phyloP scores from a whole-genome alignment of 2,113 vertebrate species.

The Corapipo altera region DNA sequence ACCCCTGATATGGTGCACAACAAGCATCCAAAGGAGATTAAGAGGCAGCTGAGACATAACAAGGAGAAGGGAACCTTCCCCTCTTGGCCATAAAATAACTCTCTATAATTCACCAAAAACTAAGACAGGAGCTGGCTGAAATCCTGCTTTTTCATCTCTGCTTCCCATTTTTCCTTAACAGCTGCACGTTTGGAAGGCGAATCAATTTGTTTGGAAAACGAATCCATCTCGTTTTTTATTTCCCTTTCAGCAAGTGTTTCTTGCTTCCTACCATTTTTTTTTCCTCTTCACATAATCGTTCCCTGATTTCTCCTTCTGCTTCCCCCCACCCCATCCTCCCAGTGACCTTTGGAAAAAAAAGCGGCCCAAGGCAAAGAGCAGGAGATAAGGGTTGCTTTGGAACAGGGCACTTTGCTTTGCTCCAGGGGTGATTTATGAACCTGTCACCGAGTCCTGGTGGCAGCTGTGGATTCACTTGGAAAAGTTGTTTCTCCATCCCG shows the following conservation, averaged over 20 bases:
- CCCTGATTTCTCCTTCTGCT: not conserved
- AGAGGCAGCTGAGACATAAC: not conserved
- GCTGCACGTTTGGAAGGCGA: not conserved
- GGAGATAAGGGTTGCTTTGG: conserved; percentile 12
- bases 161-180: not conserved
- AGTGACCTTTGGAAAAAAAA: conserved; percentile 25
- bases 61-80: not conserved
- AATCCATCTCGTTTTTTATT: too few relatives aligned
- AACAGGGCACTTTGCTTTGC: not conserved
- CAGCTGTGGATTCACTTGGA: not conserved
- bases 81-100: not conserved
- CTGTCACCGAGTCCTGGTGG: not conserved
- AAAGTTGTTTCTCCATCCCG: not conserved
- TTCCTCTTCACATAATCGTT: not conserved
- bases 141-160: not conserved
- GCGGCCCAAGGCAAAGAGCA: not conserved
- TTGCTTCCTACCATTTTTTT: not conserved
- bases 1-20: not conserved
- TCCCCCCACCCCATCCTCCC: not conserved
- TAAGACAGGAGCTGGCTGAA: not conserved
- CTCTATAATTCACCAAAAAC: not conserved
- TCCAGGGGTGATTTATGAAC: conserved; percentile 39
- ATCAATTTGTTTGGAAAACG: too few relatives aligned
- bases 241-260: not conserved
- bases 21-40: accelerated